A percentile compares a stretch with the other conserved stretches of the same genome.
Conservation (phyloP, 2,888 invertebrate species). For the Lacanobia oleracea region DNA sequence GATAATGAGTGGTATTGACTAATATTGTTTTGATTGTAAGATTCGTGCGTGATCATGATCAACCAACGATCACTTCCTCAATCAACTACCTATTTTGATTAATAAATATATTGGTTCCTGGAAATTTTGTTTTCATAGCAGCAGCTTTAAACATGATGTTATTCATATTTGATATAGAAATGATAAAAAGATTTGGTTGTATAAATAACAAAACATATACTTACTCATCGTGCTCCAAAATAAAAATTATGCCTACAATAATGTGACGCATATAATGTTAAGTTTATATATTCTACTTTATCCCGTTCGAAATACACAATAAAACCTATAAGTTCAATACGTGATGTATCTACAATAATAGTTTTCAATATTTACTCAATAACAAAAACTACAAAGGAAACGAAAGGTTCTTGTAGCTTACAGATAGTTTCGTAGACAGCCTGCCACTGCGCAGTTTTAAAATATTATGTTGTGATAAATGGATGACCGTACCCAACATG, state of each 20-base stretch:
- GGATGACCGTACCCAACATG: conserved; percentile 24
- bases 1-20: conserved; percentile 70
- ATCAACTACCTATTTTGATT: conserved; percentile 44
- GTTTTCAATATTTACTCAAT: conserved; percentile 43
- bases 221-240: conserved; percentile 25
- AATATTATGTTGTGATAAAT: conserved; percentile 42
- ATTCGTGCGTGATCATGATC: conserved; percentile 59
- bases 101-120: conserved; percentile 25
- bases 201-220: conserved; percentile 29
- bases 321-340: conserved; percentile 42
- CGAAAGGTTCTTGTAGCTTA: conserved; percentile 27
- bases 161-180: conserved; percentile 38
- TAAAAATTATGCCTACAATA: conserved; percentile 25
- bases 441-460: conserved; percentile 56
- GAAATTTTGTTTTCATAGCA: conserved; percentile 18
- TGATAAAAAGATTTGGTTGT: conserved; percentile 41
- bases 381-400: conserved; percentile 57
- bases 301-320: conserved; percentile 11
- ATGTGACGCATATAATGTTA: conserved; percentile 18
- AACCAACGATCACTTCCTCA: conserved; percentile 51
- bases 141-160: conserved; percentile 17
- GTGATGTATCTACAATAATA: conserved; percentile 58
- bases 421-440: conserved; percentile 25
- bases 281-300: conserved; percentile 3
- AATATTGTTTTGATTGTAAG: conserved; percentile 67